Evolutionary conservation across 2,797 vertebrate species (phyloP).

Genomic region (Gallirallus australis): DNA sequence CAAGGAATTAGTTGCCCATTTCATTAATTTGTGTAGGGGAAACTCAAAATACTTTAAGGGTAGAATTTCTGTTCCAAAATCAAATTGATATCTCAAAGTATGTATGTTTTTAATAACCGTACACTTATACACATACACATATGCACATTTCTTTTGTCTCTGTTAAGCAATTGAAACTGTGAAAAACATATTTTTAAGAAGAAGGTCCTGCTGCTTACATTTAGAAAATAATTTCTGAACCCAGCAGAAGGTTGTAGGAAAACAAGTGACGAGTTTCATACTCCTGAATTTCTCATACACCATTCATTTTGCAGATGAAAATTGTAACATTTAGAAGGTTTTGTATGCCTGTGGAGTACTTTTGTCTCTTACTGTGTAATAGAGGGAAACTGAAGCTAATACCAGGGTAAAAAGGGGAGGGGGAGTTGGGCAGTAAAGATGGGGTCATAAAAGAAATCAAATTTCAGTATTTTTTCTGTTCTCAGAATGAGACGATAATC

Average conservation of each 20-base stretch:
- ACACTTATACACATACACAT: background rate
- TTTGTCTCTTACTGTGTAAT: background rate
- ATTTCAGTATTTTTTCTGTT: background rate
- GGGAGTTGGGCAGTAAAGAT: background rate
- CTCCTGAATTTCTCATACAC: background rate
- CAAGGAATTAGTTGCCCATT: background rate
- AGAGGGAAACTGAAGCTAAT: slow-evolving; percentile 15
- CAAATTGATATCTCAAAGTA: background rate
- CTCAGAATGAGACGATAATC: background rate
- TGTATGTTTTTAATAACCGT: background rate
- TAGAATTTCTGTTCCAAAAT: background rate
- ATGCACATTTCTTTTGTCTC: background rate
- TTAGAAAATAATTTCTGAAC: background rate
- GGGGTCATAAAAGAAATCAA: background rate
- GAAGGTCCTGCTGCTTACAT: background rate
- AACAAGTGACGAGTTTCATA: background rate
- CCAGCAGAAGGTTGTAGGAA: background rate
- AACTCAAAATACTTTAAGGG: background rate
- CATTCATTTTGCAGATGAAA: background rate
- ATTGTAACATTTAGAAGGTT: background rate
- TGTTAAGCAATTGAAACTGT: background rate
- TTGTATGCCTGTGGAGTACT: background rate
- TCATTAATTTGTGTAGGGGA: background rate
- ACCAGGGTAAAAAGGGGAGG: background rate
- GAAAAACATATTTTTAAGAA: background rate